Percentiles rank a stretch among this genome's conserved stretches.
Evolutionary conservation across 2,888 invertebrate species (phyloP).

Genomic region (Leptinotarsa tumamoca): DNA sequence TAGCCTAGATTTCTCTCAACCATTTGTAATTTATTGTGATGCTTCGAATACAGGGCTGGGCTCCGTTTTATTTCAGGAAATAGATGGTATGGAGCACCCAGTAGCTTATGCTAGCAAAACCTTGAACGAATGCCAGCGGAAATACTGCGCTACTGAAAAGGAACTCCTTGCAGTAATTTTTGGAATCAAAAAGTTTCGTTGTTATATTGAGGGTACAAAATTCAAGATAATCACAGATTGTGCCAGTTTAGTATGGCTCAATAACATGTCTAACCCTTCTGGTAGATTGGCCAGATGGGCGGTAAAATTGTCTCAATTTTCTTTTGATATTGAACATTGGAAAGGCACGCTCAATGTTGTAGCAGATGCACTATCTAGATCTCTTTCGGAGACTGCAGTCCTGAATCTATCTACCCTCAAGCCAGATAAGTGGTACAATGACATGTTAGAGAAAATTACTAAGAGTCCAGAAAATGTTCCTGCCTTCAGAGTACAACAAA

Average conservation of each 20-base stretch:
- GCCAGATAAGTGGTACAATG: too few relatives aligned
- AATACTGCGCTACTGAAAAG: too few relatives aligned
- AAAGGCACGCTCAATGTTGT: constrained; percentile 50
- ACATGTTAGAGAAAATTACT: too few relatives aligned
- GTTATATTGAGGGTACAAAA: constrained; percentile 35
- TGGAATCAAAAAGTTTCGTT: too few relatives aligned
- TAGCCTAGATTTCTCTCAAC: constrained; percentile 41
- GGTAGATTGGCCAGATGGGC: constrained; percentile 51
- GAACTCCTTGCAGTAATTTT: too few relatives aligned
- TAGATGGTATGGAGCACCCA: constrained; percentile 9
- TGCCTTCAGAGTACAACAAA: too few relatives aligned
- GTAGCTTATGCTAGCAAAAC: constrained; percentile 36
- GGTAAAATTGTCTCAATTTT: constrained; percentile 38
- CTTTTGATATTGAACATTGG: constrained; percentile 48
- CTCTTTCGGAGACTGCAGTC: too few relatives aligned
- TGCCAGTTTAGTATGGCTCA: constrained; percentile 50
- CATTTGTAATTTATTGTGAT: constrained; percentile 41
- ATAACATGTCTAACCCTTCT: constrained; percentile 50
- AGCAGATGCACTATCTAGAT: constrained; percentile 1
- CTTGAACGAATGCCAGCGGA: constrained; percentile 33
- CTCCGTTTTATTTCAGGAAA: constrained; percentile 32
- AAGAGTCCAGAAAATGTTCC: too few relatives aligned
- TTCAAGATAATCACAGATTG: constrained; percentile 50
- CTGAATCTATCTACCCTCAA: too few relatives aligned
- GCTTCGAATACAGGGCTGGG: constrained; percentile 46